Base-by-base conservation (phyloP, 2,888 invertebrate species). In the Agriopis marginaria region DNA sequence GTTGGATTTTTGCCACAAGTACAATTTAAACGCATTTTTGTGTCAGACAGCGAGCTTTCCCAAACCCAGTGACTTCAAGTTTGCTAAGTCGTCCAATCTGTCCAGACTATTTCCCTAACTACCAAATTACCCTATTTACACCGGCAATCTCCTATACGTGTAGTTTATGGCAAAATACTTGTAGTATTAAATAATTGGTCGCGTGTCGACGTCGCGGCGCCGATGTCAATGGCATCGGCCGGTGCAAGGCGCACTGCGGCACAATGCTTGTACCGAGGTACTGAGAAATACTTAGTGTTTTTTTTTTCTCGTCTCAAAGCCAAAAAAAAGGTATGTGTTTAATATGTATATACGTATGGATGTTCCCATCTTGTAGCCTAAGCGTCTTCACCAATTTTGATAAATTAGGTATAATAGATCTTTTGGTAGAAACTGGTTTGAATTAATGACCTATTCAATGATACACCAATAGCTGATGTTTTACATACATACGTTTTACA, bases 161-260 rank as follows among this genome's bases (percentile, higher is more conserved):
- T 71, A 63, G 65, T 64, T 72, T 71, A 73, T 60, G 58, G 68
- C 55, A 64, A 72, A 75, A 74, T 76, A 72, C 69, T 72, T 75
- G 73, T 74, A 70, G 81, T 81, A 78, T 82, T 88, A 88, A 89
- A 89, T 89, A 88, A 89, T 87, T 82, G 88, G 85, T 92, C 86
- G 93, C 92, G 92, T 93, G 93, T 88, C 89, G 89, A 84, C 89
- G 76, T 75, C 78, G 80, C 82, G 89, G 88, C 89, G 90, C 88
- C 89, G 80, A 77, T 89, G 91, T 90, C 91, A 89, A 86, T 89
- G 86, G 82, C 85, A 85, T 84, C 84, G 79, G 77, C 79, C 75
- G 68, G 65, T 73, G 82, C 82, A 82, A 82, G 87, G 86, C 91
- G 93, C 92, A 92, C 85, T 91, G 93, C 92, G 91, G 88, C 87